Evolutionary conservation across 2,797 vertebrate species (phyloP), one percentile per base, ranked within the genome.

Genomic region (Valencia hispanica): DNA sequence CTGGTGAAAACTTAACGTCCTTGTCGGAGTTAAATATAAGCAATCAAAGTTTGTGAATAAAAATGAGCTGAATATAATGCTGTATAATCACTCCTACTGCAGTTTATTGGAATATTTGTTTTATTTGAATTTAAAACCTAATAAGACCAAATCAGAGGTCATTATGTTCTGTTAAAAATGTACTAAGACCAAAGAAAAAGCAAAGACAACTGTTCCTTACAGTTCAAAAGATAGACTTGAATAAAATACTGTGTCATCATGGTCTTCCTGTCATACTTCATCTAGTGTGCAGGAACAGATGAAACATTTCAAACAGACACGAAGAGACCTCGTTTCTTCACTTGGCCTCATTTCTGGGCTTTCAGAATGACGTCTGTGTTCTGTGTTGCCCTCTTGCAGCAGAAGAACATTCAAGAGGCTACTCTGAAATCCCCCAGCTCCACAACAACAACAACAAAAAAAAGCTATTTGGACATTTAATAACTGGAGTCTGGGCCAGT

Each of bases 401-500:
- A 70, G 69, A 57, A 70, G 75, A 84, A 70, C 79, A 80, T 22
- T 50, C 81, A 88, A 74, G 80, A 48, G 78, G 53, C 77, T 9
- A 70, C 74, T 91, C 69, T 89, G 59, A 91, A 92, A 91, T 84
- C 81, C 85, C 74, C 50, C 50, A 84, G 86, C 88, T 66, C 68
- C 68, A 48, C 48, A 89, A 87, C 92, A 92, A n/a, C n/a, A n/a
- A n/a, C n/a, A n/a, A n/a, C n/a, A 82, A 79, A 65, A 87, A 73
- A 90, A 91, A 90, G 86, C 83, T 89, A 90, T 89, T 89, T 89
- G 86, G 86, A 89, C 79, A 87, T 90, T 88, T 93, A 92, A 94
- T 92, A 92, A 87, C 88, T 68, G 83, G 36, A 75, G 86, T 83
- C 77, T 83, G 61, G 86, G 86, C 81, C 83, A 79, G 89, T 86